Evolutionary conservation across 2,888 invertebrate species (phyloP).

Genomic region (Cantharis lateralis): DNA sequence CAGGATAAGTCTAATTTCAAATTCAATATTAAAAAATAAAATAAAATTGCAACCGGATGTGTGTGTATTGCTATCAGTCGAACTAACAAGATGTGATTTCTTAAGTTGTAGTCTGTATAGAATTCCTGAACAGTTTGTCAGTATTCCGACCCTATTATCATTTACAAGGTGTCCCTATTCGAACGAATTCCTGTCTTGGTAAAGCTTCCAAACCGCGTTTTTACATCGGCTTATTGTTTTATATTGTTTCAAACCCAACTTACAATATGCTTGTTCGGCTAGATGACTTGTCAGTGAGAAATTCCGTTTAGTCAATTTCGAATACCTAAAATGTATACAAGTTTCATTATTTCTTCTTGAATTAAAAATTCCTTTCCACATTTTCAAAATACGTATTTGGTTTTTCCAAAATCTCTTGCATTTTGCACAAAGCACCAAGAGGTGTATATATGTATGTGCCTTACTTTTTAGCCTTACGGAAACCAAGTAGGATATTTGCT

Average conservation of each 20-base stretch:
- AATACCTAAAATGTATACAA: not conserved
- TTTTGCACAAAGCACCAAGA: not conserved
- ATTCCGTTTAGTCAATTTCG: not conserved
- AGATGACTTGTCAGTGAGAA: slow-evolving; percentile 9
- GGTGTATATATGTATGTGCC: too few species aligned
- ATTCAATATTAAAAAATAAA: not conserved
- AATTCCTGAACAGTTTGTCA: slow-evolving; percentile 16
- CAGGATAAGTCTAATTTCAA: not conserved
- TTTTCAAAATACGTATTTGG: not conserved
- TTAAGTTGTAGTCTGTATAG: slow-evolving; percentile 18
- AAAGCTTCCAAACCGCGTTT: slow-evolving; percentile 10
- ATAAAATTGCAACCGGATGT: slow-evolving; percentile 8
- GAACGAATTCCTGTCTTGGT: slow-evolving; percentile 12
- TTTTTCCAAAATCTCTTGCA: not conserved
- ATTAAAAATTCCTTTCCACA: not conserved
- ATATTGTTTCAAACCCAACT: slow-evolving; percentile 11
- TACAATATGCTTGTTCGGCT: slow-evolving; percentile 1
- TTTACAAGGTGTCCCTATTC: slow-evolving; percentile 21
- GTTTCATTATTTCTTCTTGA: not conserved
- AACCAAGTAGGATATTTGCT: too few species aligned
- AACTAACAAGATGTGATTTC: slow-evolving; percentile 18
- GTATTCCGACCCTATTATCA: slow-evolving; percentile 16
- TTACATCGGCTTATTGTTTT: slow-evolving; percentile 18
- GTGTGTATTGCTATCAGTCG: slow-evolving; percentile 9
- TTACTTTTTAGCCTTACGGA: too few species aligned